These are phyloP conservation scores for Calephelis virginiensis DNA, from an alignment of 1,140 invertebrate species.

Conservation along the genomic window DNA sequence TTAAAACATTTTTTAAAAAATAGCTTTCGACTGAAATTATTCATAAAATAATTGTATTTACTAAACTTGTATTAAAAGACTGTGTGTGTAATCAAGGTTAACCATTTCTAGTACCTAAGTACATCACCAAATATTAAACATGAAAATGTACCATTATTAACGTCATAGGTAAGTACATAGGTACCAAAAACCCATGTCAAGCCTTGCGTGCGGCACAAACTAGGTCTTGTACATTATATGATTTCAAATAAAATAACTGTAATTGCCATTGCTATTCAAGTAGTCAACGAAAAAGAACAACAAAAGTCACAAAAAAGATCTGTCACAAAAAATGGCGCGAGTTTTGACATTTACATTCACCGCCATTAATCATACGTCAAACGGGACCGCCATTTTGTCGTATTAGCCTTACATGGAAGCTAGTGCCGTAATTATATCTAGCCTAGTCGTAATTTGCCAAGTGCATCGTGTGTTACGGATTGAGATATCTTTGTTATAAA, in stretches of 20 bases:
- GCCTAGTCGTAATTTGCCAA: conserved; percentile 23
- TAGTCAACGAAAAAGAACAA: conserved; percentile 10
- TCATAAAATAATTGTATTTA: no score
- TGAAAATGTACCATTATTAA: no score
- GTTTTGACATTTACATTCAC: conserved; percentile 43
- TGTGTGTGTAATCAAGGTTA: no score
- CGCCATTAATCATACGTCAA: conserved; percentile 54
- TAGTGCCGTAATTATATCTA: conserved; percentile 26
- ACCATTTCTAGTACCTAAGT: no score
- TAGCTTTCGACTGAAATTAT: no score
- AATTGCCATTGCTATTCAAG: conserved; percentile 15
- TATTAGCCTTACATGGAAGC: conserved; percentile 46
- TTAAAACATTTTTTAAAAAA: no score
- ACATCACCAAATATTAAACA: no score
- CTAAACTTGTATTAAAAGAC: no score
- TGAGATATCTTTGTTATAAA: conserved; percentile 28
- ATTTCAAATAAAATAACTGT: conserved; percentile 9
- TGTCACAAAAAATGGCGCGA: conserved; percentile 37
- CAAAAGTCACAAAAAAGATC: conserved; percentile 27
- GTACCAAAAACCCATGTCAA: no score
- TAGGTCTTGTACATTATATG: conserved; percentile 4
- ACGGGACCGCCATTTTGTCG: conserved; percentile 47
- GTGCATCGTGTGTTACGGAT: conserved; percentile 29
- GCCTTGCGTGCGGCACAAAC: not conserved
- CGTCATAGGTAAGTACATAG: no score